Evolutionary conservation across 2,797 vertebrate species (phyloP).

Genomic region (Lophius americanus): DNA sequence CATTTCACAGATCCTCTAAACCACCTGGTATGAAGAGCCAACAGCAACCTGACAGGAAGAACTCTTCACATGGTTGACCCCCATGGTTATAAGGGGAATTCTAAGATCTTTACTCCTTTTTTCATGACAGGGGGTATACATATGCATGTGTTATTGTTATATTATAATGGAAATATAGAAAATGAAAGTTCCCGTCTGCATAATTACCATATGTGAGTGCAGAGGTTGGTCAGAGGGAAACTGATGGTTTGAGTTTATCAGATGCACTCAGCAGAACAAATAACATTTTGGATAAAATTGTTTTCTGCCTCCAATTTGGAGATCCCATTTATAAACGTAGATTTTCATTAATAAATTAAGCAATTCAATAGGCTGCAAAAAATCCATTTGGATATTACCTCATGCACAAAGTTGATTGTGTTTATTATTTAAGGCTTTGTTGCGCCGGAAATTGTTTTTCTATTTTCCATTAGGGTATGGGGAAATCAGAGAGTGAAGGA

Average conservation of each 20-base stretch:
- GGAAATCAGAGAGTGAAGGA: slow-evolving; percentile 10
- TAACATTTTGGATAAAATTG: slow-evolving; percentile 17
- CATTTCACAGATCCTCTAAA: slow-evolving; percentile 46
- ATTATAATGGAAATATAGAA: slow-evolving; percentile 3
- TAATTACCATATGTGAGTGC: not conserved
- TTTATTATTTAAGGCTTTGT: slow-evolving; percentile 53
- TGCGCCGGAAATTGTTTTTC: slow-evolving; percentile 36
- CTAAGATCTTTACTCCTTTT: slow-evolving; percentile 11
- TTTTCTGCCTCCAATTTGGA: slow-evolving; percentile 25
- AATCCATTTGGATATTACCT: slow-evolving; percentile 58
- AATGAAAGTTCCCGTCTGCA: not conserved
- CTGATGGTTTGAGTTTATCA: slow-evolving; percentile 34
- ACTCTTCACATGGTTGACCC: slow-evolving; percentile 42
- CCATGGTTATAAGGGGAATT: slow-evolving; percentile 19
- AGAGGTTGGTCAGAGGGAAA: slow-evolving; percentile 22
- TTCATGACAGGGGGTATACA: slow-evolving; percentile 1
- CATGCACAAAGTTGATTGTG: slow-evolving; percentile 43
- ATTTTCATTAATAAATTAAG: slow-evolving; percentile 58
- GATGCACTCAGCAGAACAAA: slow-evolving; percentile 37
- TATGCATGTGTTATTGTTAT: slow-evolving; percentile 2
- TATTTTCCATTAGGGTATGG: slow-evolving; percentile 5
- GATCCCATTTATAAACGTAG: slow-evolving; percentile 40
- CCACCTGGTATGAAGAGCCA: slow-evolving; percentile 53
- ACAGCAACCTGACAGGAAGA: slow-evolving; percentile 36
- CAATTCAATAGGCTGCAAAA: slow-evolving; percentile 56